Evolutionary conservation across 2,888 invertebrate genomes (phyloP).

Genomic region (Helobdella robusta): DNA sequence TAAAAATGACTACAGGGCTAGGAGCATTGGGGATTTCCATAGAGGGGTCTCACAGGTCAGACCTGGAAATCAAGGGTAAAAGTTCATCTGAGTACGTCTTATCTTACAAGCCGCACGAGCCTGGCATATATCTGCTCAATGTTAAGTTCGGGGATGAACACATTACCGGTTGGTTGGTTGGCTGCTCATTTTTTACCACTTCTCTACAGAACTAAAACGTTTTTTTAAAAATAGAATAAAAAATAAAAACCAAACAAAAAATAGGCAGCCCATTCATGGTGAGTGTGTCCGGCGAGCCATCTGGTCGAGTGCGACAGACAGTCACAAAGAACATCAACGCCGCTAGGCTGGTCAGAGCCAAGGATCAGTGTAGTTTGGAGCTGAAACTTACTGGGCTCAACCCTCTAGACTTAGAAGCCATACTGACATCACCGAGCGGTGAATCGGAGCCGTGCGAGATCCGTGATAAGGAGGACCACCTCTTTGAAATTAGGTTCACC

Average conservation of each 20-base stretch:
- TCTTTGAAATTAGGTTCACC: conserved; percentile 45
- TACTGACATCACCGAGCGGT: conserved; percentile 83
- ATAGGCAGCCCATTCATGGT: conserved; percentile 56
- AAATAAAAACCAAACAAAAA: conserved; percentile 17
- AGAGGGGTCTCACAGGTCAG: conserved; percentile 87
- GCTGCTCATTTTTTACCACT: too few relatives aligned
- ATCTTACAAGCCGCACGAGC: conserved; percentile 84
- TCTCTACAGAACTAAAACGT: too few relatives aligned
- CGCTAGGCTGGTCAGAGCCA: conserved; percentile 82
- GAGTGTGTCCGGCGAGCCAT: conserved; percentile 68
- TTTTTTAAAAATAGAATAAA: too few relatives aligned
- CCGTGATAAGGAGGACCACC: conserved; percentile 45
- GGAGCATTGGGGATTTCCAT: conserved; percentile 84
- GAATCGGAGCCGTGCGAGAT: conserved; percentile 87
- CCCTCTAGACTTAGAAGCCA: conserved; percentile 80
- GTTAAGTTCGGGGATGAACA: conserved; percentile 76
- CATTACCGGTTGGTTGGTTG: conserved; percentile 41
- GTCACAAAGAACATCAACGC: conserved; percentile 60
- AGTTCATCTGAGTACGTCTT: conserved; percentile 58
- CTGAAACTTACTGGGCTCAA: conserved; percentile 62
- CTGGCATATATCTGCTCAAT: conserved; percentile 90
- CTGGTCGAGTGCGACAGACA: conserved; percentile 44
- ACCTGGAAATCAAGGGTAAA: conserved; percentile 57
- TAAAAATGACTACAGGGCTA: conserved; percentile 60
- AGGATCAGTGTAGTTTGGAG: conserved; percentile 82